These are phyloP conservation scores for Elgaria multicarinata DNA, from an alignment of 2,113 vertebrate species.

Conservation along the genomic window DNA sequence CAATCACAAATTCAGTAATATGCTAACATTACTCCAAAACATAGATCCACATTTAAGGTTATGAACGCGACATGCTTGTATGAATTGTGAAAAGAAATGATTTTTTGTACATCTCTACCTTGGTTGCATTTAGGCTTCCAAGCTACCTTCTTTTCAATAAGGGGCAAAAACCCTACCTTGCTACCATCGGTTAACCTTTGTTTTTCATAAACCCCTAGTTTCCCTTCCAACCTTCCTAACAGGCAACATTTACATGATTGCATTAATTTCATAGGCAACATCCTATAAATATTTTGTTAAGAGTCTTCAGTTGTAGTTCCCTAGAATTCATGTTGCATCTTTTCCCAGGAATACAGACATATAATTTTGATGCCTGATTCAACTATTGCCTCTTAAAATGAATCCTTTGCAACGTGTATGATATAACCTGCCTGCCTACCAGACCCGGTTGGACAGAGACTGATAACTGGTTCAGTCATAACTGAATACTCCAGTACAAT, in stretches of 20 bases:
- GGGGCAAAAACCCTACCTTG: not conserved
- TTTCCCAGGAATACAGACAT: not conserved
- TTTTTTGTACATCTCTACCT: too few relatives aligned
- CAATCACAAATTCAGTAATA: too few relatives aligned
- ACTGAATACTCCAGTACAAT: not conserved
- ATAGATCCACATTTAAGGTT: too few relatives aligned
- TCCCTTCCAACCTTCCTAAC: not conserved
- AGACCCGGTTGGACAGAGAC: not conserved
- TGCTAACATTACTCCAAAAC: too few relatives aligned
- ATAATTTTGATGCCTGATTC: not conserved
- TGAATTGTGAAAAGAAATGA: too few relatives aligned
- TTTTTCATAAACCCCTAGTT: not conserved
- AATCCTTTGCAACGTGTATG: not conserved
- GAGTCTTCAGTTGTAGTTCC: not conserved
- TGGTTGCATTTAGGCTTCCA: not conserved
- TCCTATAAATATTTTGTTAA: not conserved
- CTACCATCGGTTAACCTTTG: not conserved
- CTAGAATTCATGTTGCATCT: too few relatives aligned
- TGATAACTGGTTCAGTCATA: not conserved
- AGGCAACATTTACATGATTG: not conserved
- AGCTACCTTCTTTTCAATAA: not conserved
- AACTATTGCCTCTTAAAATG: not conserved
- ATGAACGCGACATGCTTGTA: too few relatives aligned
- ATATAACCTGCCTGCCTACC: not conserved
- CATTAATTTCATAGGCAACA: not conserved